Evolutionary conservation across 1,140 invertebrate species (phyloP).

Genomic region (Aricia agestis): DNA sequence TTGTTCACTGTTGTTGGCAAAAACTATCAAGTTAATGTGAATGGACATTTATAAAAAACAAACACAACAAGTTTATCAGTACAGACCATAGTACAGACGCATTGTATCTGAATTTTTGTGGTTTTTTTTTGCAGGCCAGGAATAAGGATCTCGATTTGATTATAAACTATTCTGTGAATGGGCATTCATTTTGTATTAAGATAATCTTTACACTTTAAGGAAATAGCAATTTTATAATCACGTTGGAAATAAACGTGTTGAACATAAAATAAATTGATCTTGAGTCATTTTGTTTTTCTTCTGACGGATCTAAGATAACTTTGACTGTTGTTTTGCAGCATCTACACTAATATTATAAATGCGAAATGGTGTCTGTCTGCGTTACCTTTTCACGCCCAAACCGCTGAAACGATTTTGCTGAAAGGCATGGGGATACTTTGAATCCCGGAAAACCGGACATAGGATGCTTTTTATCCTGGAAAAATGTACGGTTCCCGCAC

Average conservation of each 20-base stretch:
- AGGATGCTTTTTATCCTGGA: no score
- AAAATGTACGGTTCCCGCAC: no score
- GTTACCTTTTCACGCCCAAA: no score
- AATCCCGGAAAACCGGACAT: no score
- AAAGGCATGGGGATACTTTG: no score
- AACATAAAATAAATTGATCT: background rate
- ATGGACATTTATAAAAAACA: background rate
- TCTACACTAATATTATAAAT: no score
- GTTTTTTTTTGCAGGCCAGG: no score
- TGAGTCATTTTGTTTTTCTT: background rate
- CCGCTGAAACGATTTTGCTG: no score
- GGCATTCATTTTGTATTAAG: background rate
- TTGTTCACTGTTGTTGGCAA: background rate
- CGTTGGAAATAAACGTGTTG: background rate
- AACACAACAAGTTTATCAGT: background rate
- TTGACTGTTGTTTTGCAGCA: no score
- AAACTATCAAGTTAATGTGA: background rate
- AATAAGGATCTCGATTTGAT: background rate
- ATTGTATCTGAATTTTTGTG: no score
- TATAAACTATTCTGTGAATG: background rate
- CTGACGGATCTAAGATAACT: background rate
- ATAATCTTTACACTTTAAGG: background rate
- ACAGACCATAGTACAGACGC: no score
- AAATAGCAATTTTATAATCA: background rate
- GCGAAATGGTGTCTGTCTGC: no score